phyloP scores from a whole-genome alignment of 2,113 vertebrate species.

The Notarius quadriscutis region DNA sequence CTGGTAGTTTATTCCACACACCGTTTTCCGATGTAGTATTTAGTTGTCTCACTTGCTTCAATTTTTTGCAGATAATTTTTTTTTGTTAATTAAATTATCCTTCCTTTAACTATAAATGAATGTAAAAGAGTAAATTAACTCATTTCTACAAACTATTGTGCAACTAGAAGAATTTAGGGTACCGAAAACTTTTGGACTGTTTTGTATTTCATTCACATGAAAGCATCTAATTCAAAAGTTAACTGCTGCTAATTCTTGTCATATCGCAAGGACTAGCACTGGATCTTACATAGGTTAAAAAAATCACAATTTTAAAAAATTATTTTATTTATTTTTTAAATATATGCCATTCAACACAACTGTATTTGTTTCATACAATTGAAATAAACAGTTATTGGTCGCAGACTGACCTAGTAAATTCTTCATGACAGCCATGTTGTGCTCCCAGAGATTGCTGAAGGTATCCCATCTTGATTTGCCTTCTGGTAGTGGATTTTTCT shows the following conservation, averaged over 20 bases:
- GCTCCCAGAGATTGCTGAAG: constrained; percentile 94
- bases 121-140: too few species aligned
- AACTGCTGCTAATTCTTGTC: background rate
- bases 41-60: too few species aligned
- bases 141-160: too few species aligned
- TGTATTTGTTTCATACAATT: background rate
- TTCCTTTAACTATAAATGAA: too few species aligned
- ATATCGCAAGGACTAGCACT: background rate
- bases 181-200: too few species aligned
- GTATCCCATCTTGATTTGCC: constrained; percentile 94
- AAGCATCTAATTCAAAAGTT: background rate
- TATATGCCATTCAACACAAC: background rate
- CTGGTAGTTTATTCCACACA: too few species aligned
- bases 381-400: background rate
- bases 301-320: background rate
- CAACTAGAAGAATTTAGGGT: too few species aligned
- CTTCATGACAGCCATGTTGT: constrained; percentile 94
- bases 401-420: constrained; percentile 82
- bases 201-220: too few species aligned
- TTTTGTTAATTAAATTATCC: too few species aligned
- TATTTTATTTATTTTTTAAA: background rate
- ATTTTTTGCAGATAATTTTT: too few species aligned
- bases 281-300: background rate
- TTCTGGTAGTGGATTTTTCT: constrained; percentile 87
- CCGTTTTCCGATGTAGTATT: too few species aligned